Base-by-base conservation (phyloP, 2,888 invertebrate genomes). In the Trissolcus brochymenae region DNA sequence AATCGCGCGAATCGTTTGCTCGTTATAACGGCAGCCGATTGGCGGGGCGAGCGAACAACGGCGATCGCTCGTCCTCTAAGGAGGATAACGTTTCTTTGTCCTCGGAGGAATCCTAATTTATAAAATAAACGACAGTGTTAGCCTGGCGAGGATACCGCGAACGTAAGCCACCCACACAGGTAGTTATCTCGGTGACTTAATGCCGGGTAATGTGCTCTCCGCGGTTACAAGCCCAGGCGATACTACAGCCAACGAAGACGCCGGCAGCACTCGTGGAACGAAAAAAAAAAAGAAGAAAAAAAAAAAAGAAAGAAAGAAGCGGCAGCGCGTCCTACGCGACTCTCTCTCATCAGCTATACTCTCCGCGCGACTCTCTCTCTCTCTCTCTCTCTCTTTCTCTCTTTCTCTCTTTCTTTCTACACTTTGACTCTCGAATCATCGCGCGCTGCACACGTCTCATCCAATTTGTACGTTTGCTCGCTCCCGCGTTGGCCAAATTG, bases 141-240 rank as follows among this genome's bases (percentile, higher is more conserved):
- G 66, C 57, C 71, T 55, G 60, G 59, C 59, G 66, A 70, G 79
- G 81, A 77, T 70, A 72, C 78, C 72, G 80, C 72, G 57, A 53
- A 71, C 65, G 72, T 49, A 56, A 65, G 84, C 86, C 86, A 85
- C 87, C 86, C 87, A 87, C 87, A 81, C 86, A 84, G 84, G 84
- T 84, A 84, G 84, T 86, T 86, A 87, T 87, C 87, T 86, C 86
- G 82, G 84, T 87, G 86, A 86, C 87, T 87, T 86, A 86, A 86
- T 86, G 85, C 85, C 83, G 82, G 85, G 84, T 87, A 87, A 86
- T 86, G 86, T 84, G 78, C 85, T 85, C 85, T 86, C 85, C 85
- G 82, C 85, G 85, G 85, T 85, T 85, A 35, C 35, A 35, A 84
- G 82, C 82, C 83, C 83, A 81, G 81, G 75, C 82, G 85, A 83